Percentiles rank a stretch among this genome's conserved stretches.
Evolutionary conservation across 1,140 invertebrate species (phyloP).

Genomic region (Rhopalosiphum padi): DNA sequence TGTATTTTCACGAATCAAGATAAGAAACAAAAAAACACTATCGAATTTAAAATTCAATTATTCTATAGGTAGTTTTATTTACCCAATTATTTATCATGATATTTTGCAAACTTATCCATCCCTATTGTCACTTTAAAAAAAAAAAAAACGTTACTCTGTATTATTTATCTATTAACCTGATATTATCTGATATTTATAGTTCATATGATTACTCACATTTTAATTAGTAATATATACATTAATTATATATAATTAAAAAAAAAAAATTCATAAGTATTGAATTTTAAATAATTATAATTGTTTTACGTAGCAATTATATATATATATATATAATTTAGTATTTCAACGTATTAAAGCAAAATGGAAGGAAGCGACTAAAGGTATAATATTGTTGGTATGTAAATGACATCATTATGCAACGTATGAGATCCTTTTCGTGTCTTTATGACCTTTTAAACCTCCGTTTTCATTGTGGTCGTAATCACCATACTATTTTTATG

Average conservation of each 20-base stretch:
- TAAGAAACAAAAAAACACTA: background rate
- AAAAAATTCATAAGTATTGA: background rate
- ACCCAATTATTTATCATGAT: background rate
- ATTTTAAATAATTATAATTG: background rate
- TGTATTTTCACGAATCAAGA: background rate
- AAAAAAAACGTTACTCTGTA: background rate
- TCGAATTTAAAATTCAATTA: background rate
- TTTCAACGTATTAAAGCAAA: background rate
- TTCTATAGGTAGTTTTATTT: background rate
- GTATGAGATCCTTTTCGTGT: background rate
- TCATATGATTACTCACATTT: background rate
- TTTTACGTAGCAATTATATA: background rate
- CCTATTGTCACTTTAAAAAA: background rate
- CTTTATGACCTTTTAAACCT: background rate
- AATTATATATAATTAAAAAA: background rate
- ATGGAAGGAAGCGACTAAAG: background rate
- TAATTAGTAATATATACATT: background rate
- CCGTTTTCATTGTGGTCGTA: background rate
- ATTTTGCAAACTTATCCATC: background rate
- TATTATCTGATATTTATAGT: background rate
- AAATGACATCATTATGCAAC: background rate
- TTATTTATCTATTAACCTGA: background rate
- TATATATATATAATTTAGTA: background rate
- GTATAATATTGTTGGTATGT: background rate
- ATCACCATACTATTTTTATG: background rate